These are phyloP conservation scores for Kradibia gibbosae DNA, from an alignment of 1,140 invertebrate species.

Conservation along the genomic window DNA sequence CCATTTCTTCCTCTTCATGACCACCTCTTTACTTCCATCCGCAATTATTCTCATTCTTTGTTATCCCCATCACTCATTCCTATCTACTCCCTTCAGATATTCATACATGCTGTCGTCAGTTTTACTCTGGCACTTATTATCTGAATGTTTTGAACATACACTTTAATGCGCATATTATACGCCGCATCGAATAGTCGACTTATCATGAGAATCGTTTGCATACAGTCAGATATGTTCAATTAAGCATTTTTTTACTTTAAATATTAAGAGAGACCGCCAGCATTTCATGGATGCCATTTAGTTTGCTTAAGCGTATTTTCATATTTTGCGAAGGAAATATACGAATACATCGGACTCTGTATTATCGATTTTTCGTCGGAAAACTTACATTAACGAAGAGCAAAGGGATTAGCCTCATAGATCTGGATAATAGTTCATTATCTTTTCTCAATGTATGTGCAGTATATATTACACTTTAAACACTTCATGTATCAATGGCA, in stretches of 20 bases:
- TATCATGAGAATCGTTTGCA: slow-evolving; percentile 14
- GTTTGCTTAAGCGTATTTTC: slow-evolving; percentile 12
- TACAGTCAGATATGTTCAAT: background rate
- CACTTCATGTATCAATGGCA: too few relatives aligned
- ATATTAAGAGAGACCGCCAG: background rate
- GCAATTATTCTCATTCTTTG: slow-evolving; percentile 29
- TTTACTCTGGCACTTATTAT: background rate
- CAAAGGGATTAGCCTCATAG: too few relatives aligned
- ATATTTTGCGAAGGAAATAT: background rate
- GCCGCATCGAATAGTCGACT: slow-evolving; percentile 1
- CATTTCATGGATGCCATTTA: background rate
- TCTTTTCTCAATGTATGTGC: too few relatives aligned
- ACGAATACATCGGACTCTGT: background rate
- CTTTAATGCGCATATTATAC: background rate
- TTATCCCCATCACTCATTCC: background rate
- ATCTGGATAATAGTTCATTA: too few relatives aligned
- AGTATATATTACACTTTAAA: too few relatives aligned
- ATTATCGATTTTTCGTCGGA: background rate
- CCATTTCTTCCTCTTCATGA: background rate
- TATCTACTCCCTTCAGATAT: background rate
- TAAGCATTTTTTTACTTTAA: slow-evolving; percentile 20
- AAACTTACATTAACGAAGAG: too few relatives aligned
- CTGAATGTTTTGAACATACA: background rate
- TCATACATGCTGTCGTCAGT: too few relatives aligned
- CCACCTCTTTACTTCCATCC: slow-evolving; percentile 8